Conservation (phyloP, 92 coral and sea anemone species). For the Zoanthus sansibaricus region DNA sequence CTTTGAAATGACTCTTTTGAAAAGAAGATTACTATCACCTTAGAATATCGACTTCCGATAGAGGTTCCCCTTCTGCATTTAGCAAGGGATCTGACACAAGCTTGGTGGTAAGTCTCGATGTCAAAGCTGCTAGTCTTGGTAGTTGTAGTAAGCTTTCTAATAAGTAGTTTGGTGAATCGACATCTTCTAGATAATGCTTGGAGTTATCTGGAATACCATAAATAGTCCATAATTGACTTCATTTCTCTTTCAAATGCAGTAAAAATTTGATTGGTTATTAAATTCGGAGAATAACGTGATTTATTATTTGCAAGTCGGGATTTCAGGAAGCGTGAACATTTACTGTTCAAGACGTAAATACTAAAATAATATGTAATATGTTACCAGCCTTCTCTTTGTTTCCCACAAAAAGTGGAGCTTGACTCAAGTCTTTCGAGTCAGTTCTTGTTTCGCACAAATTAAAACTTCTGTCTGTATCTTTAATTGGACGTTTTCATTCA, state of each 20-base stretch:
- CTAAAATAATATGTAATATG: too few species aligned
- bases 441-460: too few species aligned
- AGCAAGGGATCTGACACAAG: constrained; percentile 36
- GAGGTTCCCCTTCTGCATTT: constrained; percentile 12
- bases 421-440: too few species aligned
- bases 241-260: too few species aligned
- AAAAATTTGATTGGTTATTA: too few species aligned
- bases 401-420: too few species aligned
- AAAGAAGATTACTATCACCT: neutral
- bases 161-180: constrained; percentile 16
- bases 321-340: too few species aligned
- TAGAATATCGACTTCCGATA: constrained; percentile 10
- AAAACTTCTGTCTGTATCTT: neutral
- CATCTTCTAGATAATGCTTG: constrained; percentile 29
- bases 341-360: too few species aligned
- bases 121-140: constrained; percentile 16
- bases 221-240: too few species aligned
- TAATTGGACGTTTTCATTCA: neutral
- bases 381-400: too few species aligned
- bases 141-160: neutral
- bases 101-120: constrained; percentile 40
- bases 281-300: too few species aligned
- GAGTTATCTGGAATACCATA: constrained; percentile 2
- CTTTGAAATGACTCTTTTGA: neutral
- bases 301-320: too few species aligned